Percentiles rank a stretch among this genome's conserved stretches.
phyloP scores from a whole-genome alignment of 1,140 invertebrate species.

The Charaxes varanes region DNA sequence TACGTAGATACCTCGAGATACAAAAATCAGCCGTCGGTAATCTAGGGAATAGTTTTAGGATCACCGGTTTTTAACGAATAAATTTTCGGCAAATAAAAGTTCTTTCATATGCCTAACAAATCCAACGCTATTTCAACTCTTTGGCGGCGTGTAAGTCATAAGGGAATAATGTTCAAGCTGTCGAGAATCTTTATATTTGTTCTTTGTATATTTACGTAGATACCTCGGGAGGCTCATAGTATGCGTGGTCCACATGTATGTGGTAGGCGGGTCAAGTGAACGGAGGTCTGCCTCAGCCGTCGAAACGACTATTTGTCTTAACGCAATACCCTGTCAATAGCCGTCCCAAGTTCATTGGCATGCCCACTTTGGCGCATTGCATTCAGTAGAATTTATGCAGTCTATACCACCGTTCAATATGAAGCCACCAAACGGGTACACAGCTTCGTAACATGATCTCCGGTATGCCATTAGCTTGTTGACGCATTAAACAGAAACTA shows the following conservation, averaged over 20 bases:
- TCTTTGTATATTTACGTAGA: slow-evolving; percentile 60
- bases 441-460: slow-evolving; percentile 54
- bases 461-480: slow-evolving; percentile 65
- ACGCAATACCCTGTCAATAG: slow-evolving; percentile 71
- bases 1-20: no score
- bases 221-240: slow-evolving; percentile 56
- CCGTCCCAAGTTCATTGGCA: slow-evolving; percentile 68
- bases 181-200: slow-evolving; percentile 49
- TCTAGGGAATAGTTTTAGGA: no score
- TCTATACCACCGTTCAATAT: slow-evolving; percentile 45
- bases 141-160: slow-evolving; percentile 24
- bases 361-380: slow-evolving; percentile 62
- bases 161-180: slow-evolving; percentile 42
- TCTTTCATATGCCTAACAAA: no score
- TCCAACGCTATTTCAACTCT: background rate
- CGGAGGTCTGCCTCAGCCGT: slow-evolving; percentile 62
- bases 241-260: slow-evolving; percentile 49
- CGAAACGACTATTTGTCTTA: slow-evolving; percentile 69
- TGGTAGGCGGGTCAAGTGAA: slow-evolving; percentile 57
- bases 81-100: background rate
- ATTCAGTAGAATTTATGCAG: slow-evolving; percentile 64
- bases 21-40: no score
- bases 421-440: slow-evolving; percentile 53
- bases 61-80: no score
- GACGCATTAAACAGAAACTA: slow-evolving; percentile 61